Evolutionary conservation across 2,888 invertebrate genomes (phyloP).

Genomic region (Kryphioiulus occultus): DNA sequence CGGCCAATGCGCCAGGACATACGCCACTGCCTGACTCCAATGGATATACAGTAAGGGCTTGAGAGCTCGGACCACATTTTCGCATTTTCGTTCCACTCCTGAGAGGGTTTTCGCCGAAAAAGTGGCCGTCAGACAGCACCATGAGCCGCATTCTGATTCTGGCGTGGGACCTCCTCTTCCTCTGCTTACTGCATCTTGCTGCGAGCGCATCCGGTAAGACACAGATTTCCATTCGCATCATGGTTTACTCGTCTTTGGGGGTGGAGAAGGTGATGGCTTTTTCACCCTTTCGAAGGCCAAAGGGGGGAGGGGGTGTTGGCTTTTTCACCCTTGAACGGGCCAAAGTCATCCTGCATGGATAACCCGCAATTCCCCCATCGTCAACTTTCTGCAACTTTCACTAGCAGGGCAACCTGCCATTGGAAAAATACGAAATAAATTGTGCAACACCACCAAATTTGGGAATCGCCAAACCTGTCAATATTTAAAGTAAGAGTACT

Average conservation of each 20-base stretch:
- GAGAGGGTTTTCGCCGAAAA: not conserved
- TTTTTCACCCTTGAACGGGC: too few relatives aligned
- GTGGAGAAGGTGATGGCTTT: too few relatives aligned
- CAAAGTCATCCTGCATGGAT: too few relatives aligned
- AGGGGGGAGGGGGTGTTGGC: too few relatives aligned
- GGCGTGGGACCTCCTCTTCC: not conserved
- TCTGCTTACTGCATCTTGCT: not conserved
- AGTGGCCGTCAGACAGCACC: not conserved
- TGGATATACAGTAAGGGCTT: conserved; percentile 29
- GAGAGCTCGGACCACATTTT: not conserved
- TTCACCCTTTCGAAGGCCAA: too few relatives aligned
- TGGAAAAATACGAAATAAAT: too few relatives aligned
- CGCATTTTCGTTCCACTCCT: not conserved
- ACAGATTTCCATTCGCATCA: not conserved
- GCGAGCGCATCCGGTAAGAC: not conserved
- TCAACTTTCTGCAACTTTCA: too few relatives aligned
- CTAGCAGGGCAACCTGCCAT: too few relatives aligned
- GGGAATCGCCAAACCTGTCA: too few relatives aligned
- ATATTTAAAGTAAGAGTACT: too few relatives aligned
- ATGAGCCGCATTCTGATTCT: not conserved
- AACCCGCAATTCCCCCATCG: too few relatives aligned
- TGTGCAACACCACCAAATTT: too few relatives aligned
- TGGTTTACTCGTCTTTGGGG: not conserved
- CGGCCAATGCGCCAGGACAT: not conserved
- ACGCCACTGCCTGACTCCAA: not conserved